Base-by-base conservation (phyloP, 2,888 invertebrate species). In the Acronicta psi region DNA sequence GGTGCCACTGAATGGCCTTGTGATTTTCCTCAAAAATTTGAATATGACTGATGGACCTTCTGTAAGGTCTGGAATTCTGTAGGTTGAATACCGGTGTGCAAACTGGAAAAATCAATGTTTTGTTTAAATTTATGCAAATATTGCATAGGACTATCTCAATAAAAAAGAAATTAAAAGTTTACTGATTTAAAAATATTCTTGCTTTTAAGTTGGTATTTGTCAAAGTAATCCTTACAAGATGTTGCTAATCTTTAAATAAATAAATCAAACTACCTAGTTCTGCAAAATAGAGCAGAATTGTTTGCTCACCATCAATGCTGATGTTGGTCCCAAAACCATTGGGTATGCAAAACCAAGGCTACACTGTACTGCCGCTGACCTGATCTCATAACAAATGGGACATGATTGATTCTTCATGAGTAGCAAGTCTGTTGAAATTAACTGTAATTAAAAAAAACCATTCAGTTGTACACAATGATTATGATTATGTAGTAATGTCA, bases 321-420 rank as follows among this genome's bases (percentile, higher is more conserved):
- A 88, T 1, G 95, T 56, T 8, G 97, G 96, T 2, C 95, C 95
- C 42, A 96, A 73, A 1, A 96, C 36, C 70, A 95, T 80, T 0
- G 97, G 97, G 81, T 96, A 96, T 3, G 93, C 71, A 0, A 95
- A 77, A 0, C 96, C 96, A 6, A 94, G 59, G 0, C 78, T 71
- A 0, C 91, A 73, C 85, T 97, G 96, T 18, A 96, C 71, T 0
- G 88, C 84, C 2, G 95, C 91, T 23, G 96, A 95, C 61, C 93
- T 94, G 0, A 96, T 65, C 88, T 97, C 96, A 20, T 95, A 77
- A 80, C 97, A 97, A 6, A 96, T 77, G 0, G 96, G 95, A 76
- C 97, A 97, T 1, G 81, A 69, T 0, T 92, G 86, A 31, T 92
- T 79, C 59, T 90, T 95, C 81, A 95, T 90, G 17, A 97, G 69